These are phyloP conservation scores for Epiblema foenella DNA, from an alignment of 2,888 invertebrate genomes.

Conservation along the genomic window DNA sequence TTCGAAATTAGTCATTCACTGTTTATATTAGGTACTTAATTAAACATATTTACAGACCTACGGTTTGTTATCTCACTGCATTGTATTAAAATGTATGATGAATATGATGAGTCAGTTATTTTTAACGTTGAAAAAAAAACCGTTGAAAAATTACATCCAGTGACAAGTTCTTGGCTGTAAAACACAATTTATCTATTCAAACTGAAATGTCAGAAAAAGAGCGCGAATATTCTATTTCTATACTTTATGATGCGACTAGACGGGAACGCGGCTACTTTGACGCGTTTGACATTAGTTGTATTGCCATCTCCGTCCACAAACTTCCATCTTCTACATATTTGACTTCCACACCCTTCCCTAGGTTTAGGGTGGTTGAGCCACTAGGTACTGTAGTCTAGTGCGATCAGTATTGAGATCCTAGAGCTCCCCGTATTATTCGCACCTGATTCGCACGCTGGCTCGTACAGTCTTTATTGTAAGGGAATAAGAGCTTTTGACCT, in stretches of 20 bases:
- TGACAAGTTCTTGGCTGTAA: slow-evolving; percentile 58
- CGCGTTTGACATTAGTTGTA: slow-evolving; percentile 10
- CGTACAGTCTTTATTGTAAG: too few species aligned
- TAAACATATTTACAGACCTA: slow-evolving; percentile 22
- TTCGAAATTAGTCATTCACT: slow-evolving; percentile 31
- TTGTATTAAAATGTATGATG: slow-evolving; percentile 16
- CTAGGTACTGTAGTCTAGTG: too few species aligned
- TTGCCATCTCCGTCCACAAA: too few species aligned
- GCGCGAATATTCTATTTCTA: slow-evolving; percentile 36
- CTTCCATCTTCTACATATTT: too few species aligned
- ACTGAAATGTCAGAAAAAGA: slow-evolving; percentile 23
- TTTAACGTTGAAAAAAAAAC: slow-evolving; percentile 22
- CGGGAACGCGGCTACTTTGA: slow-evolving; percentile 21
- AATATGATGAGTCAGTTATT: slow-evolving; percentile 50
- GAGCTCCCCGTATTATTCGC: too few species aligned
- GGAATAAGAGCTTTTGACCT: too few species aligned
- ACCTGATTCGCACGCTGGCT: too few species aligned
- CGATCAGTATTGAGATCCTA: too few species aligned
- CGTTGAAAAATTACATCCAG: slow-evolving; percentile 44
- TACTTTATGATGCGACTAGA: slow-evolving; percentile 29
- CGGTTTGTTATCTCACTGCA: slow-evolving; percentile 24
- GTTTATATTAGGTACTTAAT: slow-evolving; percentile 28
- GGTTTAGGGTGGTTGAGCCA: too few species aligned
- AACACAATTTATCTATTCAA: slow-evolving; percentile 54
- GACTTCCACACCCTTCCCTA: too few species aligned